Conservation (phyloP, 2,888 invertebrate genomes). For the Xanthia togata region DNA sequence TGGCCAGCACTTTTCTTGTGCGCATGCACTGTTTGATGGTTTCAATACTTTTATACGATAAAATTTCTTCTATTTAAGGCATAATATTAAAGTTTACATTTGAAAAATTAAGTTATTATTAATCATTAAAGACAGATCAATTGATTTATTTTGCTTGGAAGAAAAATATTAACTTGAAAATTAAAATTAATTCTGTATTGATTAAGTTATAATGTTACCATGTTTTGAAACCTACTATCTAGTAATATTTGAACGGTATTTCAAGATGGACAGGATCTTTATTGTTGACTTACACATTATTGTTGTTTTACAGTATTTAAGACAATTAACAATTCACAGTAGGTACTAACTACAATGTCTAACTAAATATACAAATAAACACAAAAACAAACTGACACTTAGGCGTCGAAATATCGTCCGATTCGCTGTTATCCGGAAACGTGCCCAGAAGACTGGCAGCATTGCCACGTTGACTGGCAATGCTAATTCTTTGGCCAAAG, state of each 20-base stretch:
- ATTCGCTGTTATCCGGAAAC: no score
- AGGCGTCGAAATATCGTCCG: no score
- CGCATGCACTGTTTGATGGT: constrained; percentile 82
- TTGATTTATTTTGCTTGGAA: not conserved
- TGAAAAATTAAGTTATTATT: constrained; percentile 6
- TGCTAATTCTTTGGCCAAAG: no score
- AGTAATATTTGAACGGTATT: constrained; percentile 20
- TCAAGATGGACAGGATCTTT: not conserved
- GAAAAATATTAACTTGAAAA: constrained; percentile 5
- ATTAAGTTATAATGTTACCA: constrained; percentile 53
- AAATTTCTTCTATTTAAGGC: not conserved
- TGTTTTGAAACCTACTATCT: constrained; percentile 19
- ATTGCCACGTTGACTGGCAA: no score
- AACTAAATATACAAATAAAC: no score
- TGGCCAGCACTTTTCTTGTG: constrained; percentile 85
- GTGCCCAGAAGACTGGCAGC: no score
- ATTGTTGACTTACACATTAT: no score
- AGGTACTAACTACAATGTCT: no score
- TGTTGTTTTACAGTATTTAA: no score
- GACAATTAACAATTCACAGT: no score
- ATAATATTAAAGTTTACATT: not conserved
- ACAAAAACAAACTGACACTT: no score
- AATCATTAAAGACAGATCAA: rapidly evolving
- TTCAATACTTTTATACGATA: constrained; percentile 66
- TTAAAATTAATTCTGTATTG: constrained; percentile 40